Percentiles rank a stretch among this genome's conserved stretches.
Evolutionary conservation across 2,797 vertebrate genomes (phyloP).

Genomic region (Carcharodon carcharias): DNA sequence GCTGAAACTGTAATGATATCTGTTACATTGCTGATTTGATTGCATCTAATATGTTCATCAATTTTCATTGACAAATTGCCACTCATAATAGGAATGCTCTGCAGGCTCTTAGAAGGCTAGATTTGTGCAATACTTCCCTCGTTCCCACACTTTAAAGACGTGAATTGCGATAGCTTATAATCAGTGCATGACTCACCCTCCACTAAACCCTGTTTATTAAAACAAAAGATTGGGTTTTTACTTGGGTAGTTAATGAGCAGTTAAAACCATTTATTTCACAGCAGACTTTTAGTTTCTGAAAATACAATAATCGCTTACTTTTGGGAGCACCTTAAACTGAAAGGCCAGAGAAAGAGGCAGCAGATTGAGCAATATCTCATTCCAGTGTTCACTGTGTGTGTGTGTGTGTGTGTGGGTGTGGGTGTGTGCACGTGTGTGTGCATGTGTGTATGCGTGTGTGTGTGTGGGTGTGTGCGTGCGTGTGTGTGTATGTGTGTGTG

Average conservation of each 20-base stretch:
- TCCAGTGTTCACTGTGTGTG: not conserved
- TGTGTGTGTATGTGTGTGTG: too few relatives aligned
- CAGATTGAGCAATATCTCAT: not conserved
- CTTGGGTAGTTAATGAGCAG: not conserved
- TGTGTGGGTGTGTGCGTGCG: too few relatives aligned
- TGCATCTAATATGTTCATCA: not conserved
- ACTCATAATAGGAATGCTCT: not conserved
- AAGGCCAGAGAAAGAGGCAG: not conserved
- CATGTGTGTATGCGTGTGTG: too few relatives aligned
- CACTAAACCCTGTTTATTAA: not conserved
- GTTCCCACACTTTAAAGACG: not conserved
- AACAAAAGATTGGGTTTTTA: not conserved
- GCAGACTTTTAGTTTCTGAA: not conserved
- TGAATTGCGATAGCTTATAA: not conserved
- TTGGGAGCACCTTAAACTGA: not conserved
- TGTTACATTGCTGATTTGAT: not conserved
- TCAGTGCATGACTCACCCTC: not conserved
- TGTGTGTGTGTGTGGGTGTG: too few relatives aligned
- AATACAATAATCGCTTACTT: not conserved
- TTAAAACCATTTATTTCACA: not conserved
- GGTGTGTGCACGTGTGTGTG: too few relatives aligned
- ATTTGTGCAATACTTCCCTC: not conserved
- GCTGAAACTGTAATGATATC: not conserved
- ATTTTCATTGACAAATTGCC: not conserved
- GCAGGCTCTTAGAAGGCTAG: too few relatives aligned